Base-by-base conservation (phyloP, 1,140 invertebrate genomes). In the Euborellia annulipes region DNA sequence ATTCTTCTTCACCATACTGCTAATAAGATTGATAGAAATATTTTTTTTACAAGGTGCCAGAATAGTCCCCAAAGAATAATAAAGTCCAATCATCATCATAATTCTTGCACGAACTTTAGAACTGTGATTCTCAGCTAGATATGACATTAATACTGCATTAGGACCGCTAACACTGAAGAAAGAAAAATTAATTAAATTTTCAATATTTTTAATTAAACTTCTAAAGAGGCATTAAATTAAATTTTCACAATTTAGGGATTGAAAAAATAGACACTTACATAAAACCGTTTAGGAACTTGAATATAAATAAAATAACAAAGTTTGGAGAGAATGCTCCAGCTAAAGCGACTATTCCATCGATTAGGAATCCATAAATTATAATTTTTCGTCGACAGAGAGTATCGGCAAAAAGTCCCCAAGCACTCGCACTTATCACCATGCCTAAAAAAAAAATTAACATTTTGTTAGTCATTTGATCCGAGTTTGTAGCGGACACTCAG, bases 361-460 rank as follows among this genome's bases (percentile, higher is more conserved):
- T 56, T 11, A 82, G 58, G 54, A 79, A 79, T 1, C 84, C 83
- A 53, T 70, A 73, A 21, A 82, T 65, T 19, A 89, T 65, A 27
- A 87, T 69, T 38, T 72, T 69, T 46, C 70, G 70, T 13, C 85
- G 69, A 1, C 86, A 85, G 19, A 77, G 64, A 0, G 75, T 75
- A 56, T 90, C 86, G 0, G 81, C 79, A 7, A 87, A 54, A 47
- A 78, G 82, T 3, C 85, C 85, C 84, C 84, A 88, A 14, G 86
- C 52, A 54, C 83, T 73, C 0, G 81, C 83, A 38, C 83, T 85
- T 0, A 75, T 64, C 50, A 87, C 75, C 84, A 87, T 89, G 39
- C 85, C 85, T 76, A 57, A 14, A 57, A 54, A 27, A 40, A n/a
- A n/a, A n/a, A n/a, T n/a, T n/a, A n/a, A n/a, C n/a, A n/a, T n/a